phyloP scores from a whole-genome alignment of 2,888 invertebrate genomes.

The Plebejus melissa region DNA sequence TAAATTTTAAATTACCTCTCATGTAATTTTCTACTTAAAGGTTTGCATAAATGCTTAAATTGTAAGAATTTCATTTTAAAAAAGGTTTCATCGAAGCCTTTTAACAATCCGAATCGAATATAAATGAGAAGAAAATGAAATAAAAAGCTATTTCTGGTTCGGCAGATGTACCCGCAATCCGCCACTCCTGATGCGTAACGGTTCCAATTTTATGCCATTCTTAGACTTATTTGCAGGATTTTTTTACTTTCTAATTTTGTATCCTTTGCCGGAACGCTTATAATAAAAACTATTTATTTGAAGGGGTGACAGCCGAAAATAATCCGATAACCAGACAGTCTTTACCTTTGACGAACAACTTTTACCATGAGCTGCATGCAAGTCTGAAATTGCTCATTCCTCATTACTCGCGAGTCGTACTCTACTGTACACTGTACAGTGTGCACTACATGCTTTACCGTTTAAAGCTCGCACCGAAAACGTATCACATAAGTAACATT shows the following conservation, averaged over 20 bases:
- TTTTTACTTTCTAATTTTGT: not conserved
- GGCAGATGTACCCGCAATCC: slow-evolving; percentile 50
- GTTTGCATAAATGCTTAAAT: slow-evolving; percentile 8
- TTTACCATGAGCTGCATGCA: not conserved
- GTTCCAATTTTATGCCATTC: slow-evolving; percentile 34
- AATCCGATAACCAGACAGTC: not conserved
- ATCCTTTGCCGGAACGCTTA: not conserved
- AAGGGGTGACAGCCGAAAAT: not conserved
- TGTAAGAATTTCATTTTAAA: slow-evolving; percentile 3
- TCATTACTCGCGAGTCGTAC: not conserved
- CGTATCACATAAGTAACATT: slow-evolving; percentile 21
- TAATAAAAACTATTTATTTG: not conserved
- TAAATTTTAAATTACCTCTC: too few relatives aligned
- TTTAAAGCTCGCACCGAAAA: slow-evolving; percentile 18
- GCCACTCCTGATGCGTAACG: slow-evolving; percentile 36
- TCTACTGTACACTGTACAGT: not conserved
- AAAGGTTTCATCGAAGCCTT: slow-evolving; percentile 15
- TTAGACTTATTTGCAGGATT: not conserved
- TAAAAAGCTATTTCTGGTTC: slow-evolving; percentile 52
- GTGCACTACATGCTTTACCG: not conserved
- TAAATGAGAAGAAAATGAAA: slow-evolving; percentile 60
- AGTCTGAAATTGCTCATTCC: slow-evolving; percentile 9
- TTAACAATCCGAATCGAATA: slow-evolving; percentile 46
- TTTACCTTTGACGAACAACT: not conserved
- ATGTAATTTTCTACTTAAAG: not conserved